Conservation (phyloP, 2,888 invertebrate genomes). For the Arrhopalites spinosus region DNA sequence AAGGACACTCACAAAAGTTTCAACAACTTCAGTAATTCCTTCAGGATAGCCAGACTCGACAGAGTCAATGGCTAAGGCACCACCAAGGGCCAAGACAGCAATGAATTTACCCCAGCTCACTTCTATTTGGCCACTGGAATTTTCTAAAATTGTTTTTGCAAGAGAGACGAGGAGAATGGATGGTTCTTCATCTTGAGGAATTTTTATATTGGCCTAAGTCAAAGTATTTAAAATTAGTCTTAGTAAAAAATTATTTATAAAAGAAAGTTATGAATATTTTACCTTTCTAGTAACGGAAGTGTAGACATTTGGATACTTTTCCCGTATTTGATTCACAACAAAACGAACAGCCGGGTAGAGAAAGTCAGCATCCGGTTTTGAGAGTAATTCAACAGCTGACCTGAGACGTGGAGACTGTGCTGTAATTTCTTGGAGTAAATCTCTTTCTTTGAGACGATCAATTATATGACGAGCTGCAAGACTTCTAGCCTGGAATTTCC, state of each 20-base stretch:
- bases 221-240: not conserved
- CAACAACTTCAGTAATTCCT: conserved; percentile 53
- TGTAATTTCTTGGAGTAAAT: conserved; percentile 50
- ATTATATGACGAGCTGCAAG: conserved; percentile 53
- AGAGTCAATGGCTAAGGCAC: conserved; percentile 51
- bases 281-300: conserved; percentile 51
- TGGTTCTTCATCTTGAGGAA: conserved; percentile 52
- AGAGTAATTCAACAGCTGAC: conserved; percentile 54
- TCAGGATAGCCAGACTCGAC: conserved; percentile 52
- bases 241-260: not conserved
- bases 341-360: conserved; percentile 52
- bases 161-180: conserved; percentile 51
- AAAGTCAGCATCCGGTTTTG: conserved; percentile 55
- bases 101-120: conserved; percentile 55
- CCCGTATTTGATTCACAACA: conserved; percentile 48
- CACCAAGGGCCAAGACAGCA: conserved; percentile 48
- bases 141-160: conserved; percentile 51
- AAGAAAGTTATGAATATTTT: conserved; percentile 8
- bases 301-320: conserved; percentile 51
- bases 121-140: conserved; percentile 45
- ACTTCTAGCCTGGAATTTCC: conserved; percentile 47
- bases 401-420: conserved; percentile 53
- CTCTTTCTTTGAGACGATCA: conserved; percentile 50
- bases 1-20: too few relatives aligned
- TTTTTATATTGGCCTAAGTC: conserved; percentile 44